phyloP scores from a whole-genome alignment of 2,888 invertebrate genomes.

The Erebia epiphron region DNA sequence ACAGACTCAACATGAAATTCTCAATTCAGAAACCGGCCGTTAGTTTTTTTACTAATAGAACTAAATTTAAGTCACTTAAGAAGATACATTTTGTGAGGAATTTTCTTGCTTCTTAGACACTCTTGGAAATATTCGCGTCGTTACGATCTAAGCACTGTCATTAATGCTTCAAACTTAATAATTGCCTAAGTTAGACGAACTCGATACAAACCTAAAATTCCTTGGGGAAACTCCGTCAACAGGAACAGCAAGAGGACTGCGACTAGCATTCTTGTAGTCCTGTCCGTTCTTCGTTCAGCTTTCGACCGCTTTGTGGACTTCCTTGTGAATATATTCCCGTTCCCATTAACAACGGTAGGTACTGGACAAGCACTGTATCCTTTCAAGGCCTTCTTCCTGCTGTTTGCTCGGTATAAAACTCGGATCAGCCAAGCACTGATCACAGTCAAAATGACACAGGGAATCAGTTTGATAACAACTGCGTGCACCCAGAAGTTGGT shows the following conservation, averaged over 20 bases:
- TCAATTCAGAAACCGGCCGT: too few relatives aligned
- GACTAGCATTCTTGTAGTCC: constrained; percentile 94
- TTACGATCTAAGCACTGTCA: neutral
- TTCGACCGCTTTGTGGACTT: constrained; percentile 72
- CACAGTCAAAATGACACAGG: constrained; percentile 89
- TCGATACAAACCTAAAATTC: constrained; percentile 82
- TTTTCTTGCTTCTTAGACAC: too few relatives aligned
- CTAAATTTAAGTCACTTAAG: too few relatives aligned
- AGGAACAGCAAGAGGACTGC: constrained; percentile 94
- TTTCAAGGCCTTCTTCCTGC: constrained; percentile 84
- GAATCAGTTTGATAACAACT: constrained; percentile 90
- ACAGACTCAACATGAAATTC: too few relatives aligned
- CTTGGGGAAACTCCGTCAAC: constrained; percentile 95
- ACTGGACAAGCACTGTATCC: constrained; percentile 73
- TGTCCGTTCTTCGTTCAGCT: constrained; percentile 82
- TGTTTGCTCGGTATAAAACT: constrained; percentile 87
- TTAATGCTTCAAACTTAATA: neutral
- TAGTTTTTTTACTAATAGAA: too few relatives aligned
- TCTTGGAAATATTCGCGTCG: neutral
- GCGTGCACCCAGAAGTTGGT: constrained; percentile 92
- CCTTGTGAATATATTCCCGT: constrained; percentile 68
- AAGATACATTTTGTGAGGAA: neutral
- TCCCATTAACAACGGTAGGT: constrained; percentile 61
- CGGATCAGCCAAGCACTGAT: constrained; percentile 89
- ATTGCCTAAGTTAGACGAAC: neutral